Conservation (phyloP, 1,140 invertebrate species). For the Anastrepha obliqua region DNA sequence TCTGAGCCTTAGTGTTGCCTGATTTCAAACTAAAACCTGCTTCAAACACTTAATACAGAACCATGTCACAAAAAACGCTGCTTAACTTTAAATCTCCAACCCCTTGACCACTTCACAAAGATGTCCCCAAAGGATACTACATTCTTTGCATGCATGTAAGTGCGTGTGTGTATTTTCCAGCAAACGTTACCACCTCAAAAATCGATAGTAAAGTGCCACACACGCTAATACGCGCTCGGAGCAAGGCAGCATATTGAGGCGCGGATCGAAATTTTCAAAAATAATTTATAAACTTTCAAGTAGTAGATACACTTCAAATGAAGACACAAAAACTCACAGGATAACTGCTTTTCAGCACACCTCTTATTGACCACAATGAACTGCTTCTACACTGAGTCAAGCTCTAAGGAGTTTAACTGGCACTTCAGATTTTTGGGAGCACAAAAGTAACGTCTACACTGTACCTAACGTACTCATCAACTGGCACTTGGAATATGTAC, state of each 20-base stretch:
- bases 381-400: not conserved
- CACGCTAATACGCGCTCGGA: not conserved
- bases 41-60: not conserved
- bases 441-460: conserved; percentile 31
- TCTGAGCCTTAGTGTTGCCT: no score
- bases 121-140: not conserved
- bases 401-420: not conserved
- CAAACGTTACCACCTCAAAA: conserved; percentile 8
- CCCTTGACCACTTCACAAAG: not conserved
- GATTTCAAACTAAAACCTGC: no score
- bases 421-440: not conserved
- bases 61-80: not conserved
- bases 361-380: not conserved
- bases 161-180: not conserved
- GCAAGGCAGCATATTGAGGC: not conserved
- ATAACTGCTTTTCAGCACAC: not conserved
- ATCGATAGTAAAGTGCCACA: conserved; percentile 1
- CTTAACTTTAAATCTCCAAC: not conserved
- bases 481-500: conserved; percentile 20
- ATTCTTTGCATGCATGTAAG: not conserved
- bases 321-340: not conserved
- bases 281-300: not conserved
- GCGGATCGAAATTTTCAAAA: not conserved
- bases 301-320: not conserved
- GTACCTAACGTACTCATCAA: conserved; percentile 37